Conservation (phyloP, 2,113 vertebrate genomes). For the Pseudorectes ferrugineus region DNA sequence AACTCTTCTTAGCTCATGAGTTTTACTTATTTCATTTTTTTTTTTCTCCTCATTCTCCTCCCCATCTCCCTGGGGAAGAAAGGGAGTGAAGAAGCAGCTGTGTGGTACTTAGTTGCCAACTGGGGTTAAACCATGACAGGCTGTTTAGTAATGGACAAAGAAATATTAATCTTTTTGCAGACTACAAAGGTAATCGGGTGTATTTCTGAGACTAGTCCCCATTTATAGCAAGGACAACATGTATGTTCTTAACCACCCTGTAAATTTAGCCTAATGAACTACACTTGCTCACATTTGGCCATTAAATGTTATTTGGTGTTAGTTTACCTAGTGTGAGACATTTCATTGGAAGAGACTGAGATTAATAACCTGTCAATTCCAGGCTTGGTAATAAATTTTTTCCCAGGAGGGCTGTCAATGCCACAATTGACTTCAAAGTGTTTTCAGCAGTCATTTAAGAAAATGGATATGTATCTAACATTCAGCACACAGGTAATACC, state of each 20-base stretch:
- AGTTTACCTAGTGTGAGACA: neutral
- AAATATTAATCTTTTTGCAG: neutral
- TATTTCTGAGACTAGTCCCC: neutral
- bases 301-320: neutral
- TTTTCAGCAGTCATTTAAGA: neutral
- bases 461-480: neutral
- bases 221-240: neutral
- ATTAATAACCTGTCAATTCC: neutral
- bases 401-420: neutral
- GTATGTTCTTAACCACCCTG: neutral
- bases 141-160: neutral
- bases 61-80: neutral
- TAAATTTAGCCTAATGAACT: neutral
- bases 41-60: neutral
- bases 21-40: neutral
- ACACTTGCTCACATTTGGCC: neutral
- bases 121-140: neutral
- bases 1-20: neutral
- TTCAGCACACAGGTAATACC: neutral
- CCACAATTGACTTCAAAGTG: neutral
- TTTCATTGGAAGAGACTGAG: neutral
- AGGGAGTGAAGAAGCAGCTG: neutral
- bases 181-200: rapidly evolving
- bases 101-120: rapidly evolving
- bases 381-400: neutral